Evolutionary conservation across 2,888 invertebrate species (phyloP).

Genomic region (Xestia ashworthii): DNA sequence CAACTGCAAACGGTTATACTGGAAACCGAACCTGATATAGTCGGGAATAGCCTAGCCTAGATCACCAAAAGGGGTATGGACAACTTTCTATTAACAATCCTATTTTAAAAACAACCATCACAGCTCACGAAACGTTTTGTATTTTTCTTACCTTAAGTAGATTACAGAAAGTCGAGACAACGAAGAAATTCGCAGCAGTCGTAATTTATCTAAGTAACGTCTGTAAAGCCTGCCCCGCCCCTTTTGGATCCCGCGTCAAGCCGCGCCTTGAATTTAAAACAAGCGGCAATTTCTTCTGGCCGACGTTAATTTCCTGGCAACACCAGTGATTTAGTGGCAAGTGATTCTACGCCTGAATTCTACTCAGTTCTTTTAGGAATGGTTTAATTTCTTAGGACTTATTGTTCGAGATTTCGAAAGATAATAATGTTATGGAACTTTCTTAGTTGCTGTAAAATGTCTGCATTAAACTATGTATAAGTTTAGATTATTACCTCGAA

Average conservation of each 20-base stretch:
- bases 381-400: constrained; percentile 38
- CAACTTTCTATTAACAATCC: neutral
- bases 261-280: constrained; percentile 81
- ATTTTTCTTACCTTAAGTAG: constrained; percentile 79
- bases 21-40: neutral
- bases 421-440: constrained; percentile 14
- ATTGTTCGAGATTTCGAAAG: constrained; percentile 23
- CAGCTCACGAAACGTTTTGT: constrained; percentile 67
- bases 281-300: constrained; percentile 75
- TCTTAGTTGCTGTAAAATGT: neutral
- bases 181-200: constrained; percentile 76
- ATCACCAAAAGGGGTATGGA: too few species aligned
- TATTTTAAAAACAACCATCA: constrained; percentile 10
- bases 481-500: neutral
- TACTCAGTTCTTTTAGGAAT: constrained; percentile 40
- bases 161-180: constrained; percentile 71
- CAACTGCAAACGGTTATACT: neutral
- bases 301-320: constrained; percentile 82
- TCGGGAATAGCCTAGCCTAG: neutral
- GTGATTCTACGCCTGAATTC: constrained; percentile 64
- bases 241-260: constrained; percentile 84
- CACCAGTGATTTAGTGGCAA: constrained; percentile 83
- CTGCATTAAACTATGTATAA: neutral
- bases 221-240: constrained; percentile 82
- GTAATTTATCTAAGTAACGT: constrained; percentile 88